These are phyloP conservation scores for Parthenolecanium corni DNA, from an alignment of 2,888 invertebrate genomes.

Conservation along the genomic window DNA sequence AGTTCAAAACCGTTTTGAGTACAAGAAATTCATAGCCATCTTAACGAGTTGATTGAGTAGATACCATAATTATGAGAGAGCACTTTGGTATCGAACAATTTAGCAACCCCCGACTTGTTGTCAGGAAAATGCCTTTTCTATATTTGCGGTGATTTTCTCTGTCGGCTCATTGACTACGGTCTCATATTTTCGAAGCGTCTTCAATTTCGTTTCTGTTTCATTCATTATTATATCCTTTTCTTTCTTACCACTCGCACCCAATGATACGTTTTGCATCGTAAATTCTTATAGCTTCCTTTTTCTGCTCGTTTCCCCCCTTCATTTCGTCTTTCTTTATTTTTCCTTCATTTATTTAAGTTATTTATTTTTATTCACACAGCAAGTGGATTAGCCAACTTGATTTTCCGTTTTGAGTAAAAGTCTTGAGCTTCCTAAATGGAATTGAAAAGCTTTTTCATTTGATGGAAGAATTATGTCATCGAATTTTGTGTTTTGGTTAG, in stretches of 20 bases:
- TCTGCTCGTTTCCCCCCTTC: constrained; percentile 5
- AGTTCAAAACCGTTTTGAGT: too few relatives aligned
- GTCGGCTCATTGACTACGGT: constrained; percentile 24
- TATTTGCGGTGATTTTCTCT: constrained; percentile 25
- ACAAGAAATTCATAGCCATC: too few relatives aligned
- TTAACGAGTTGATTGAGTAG: too few relatives aligned
- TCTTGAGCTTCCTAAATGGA: neutral
- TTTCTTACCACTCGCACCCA: neutral
- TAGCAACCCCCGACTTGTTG: constrained; percentile 7
- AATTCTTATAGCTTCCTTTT: constrained; percentile 25
- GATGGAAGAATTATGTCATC: neutral
- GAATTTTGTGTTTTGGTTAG: too few relatives aligned
- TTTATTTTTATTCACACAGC: neutral
- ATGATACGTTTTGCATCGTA: constrained; percentile 27
- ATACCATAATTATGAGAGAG: too few relatives aligned
- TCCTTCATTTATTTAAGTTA: constrained; percentile 5
- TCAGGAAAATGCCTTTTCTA: constrained; percentile 7
- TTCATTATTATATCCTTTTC: constrained; percentile 26
- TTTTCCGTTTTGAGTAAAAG: neutral
- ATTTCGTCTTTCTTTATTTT: neutral
- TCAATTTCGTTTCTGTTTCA: constrained; percentile 23
- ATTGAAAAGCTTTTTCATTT: neutral
- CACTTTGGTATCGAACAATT: neutral
- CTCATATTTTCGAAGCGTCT: constrained; percentile 17
- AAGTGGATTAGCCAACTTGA: constrained; percentile 18